Percentiles rank a stretch among this genome's conserved stretches.
Conservation (phyloP, 2,113 vertebrate species). For the Silurus glanis region DNA sequence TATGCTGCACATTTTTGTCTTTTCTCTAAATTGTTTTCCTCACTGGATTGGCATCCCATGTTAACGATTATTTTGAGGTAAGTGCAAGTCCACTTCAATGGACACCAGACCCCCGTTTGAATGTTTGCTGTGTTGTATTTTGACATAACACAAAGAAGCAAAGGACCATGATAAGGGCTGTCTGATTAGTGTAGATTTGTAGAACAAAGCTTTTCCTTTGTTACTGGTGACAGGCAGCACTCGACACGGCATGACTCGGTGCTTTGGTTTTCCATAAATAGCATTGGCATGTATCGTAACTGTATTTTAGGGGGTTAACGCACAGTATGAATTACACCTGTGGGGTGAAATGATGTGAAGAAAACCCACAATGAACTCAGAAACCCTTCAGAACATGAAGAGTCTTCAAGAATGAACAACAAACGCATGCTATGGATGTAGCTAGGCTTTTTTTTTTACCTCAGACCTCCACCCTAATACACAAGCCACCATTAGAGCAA, state of each 20-base stretch:
- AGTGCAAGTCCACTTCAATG: neutral
- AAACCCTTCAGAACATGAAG: constrained; percentile 21
- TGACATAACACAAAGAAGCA: neutral
- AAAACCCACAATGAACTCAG: neutral
- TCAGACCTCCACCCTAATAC: constrained; percentile 33
- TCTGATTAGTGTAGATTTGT: neutral
- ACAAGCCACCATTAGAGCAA: constrained; percentile 15
- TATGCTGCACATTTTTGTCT: neutral
- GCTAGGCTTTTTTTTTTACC: constrained; percentile 6
- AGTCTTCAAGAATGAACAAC: neutral
- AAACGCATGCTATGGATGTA: constrained; percentile 10
- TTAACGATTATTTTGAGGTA: neutral
- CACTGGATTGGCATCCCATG: neutral
- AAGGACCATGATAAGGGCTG: neutral
- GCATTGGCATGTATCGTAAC: neutral
- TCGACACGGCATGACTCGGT: neutral
- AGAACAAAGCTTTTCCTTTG: neutral
- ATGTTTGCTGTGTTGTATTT: neutral
- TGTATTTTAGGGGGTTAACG: neutral
- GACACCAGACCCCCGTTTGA: neutral
- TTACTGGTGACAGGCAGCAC: neutral
- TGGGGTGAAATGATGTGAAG: neutral
- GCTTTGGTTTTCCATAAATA: constrained; percentile 4
- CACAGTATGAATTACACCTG: constrained; percentile 1
- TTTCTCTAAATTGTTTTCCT: neutral